Conservation (phyloP, 2,888 invertebrate species). For the Drosophila antonietae region DNA sequence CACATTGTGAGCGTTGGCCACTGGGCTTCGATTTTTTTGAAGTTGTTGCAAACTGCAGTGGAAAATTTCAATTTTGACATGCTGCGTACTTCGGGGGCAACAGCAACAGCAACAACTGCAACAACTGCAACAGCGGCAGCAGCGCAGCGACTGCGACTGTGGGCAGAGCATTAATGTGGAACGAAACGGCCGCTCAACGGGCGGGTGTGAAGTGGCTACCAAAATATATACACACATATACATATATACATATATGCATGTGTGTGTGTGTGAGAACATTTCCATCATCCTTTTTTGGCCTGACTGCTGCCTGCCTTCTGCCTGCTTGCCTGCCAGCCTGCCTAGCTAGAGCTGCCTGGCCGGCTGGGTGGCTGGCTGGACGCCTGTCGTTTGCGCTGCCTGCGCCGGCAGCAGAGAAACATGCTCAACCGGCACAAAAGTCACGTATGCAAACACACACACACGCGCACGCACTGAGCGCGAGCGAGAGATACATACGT, state of each 20-base stretch:
- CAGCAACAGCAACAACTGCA: conserved; percentile 31
- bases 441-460: conserved; percentile 70
- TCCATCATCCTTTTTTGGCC: conserved; percentile 64
- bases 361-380: conserved; percentile 27
- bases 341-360: conserved; percentile 10
- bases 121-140: conserved; percentile 27
- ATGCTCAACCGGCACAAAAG: conserved; percentile 72
- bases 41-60: conserved; percentile 69
- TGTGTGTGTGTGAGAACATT: conserved; percentile 55
- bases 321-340: no score
- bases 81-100: conserved; percentile 63
- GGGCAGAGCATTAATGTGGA: conserved; percentile 64
- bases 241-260: neutral
- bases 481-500: conserved; percentile 3
- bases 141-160: conserved; percentile 16
- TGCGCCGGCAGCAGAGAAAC: conserved; percentile 55
- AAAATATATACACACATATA: conserved; percentile 2
- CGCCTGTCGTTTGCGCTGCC: conserved; percentile 37
- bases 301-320: neutral
- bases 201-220: conserved; percentile 58
- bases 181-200: conserved; percentile 58
- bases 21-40: conserved; percentile 63
- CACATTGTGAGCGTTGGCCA: conserved; percentile 57
- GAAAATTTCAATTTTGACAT: conserved; percentile 76
- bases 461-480: conserved; percentile 21